These are phyloP conservation scores for Sylvietta virens DNA, from an alignment of 2,113 vertebrate species.

Conservation along the genomic window DNA sequence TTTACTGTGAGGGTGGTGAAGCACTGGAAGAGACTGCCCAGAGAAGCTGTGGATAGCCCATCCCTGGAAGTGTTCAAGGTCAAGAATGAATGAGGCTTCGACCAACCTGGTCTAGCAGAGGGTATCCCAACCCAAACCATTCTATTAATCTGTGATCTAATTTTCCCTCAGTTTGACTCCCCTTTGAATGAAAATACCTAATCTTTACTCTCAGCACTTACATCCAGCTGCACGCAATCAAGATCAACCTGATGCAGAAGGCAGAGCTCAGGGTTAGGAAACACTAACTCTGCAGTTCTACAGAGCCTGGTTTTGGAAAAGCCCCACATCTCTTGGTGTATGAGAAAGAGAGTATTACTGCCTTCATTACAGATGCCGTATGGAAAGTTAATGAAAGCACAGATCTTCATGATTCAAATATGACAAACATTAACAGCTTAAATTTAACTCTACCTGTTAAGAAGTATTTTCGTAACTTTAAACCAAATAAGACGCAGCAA, in stretches of 20 bases:
- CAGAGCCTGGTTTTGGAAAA: not conserved
- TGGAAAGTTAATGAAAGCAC: not conserved
- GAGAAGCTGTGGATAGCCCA: not conserved
- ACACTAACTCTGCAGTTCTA: not conserved
- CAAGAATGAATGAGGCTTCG: not conserved
- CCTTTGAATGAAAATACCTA: not conserved
- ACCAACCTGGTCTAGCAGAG: not conserved
- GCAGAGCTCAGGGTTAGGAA: not conserved
- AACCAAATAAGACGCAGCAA: not conserved
- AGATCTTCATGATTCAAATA: not conserved
- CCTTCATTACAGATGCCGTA: not conserved
- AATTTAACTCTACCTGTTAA: not conserved
- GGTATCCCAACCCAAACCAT: not conserved
- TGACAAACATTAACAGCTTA: not conserved
- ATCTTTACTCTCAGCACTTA: not conserved
- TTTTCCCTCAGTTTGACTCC: not conserved
- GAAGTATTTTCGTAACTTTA: not conserved
- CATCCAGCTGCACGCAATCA: not conserved
- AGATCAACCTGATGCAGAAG: not conserved
- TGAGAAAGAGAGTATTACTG: not conserved
- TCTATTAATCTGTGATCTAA: not conserved
- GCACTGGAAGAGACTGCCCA: not conserved
- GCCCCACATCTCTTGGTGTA: not conserved
- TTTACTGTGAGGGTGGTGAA: not conserved
- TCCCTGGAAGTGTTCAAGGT: not conserved